Conservation (phyloP, 2,888 invertebrate species). For the Trachelus tabidus region DNA sequence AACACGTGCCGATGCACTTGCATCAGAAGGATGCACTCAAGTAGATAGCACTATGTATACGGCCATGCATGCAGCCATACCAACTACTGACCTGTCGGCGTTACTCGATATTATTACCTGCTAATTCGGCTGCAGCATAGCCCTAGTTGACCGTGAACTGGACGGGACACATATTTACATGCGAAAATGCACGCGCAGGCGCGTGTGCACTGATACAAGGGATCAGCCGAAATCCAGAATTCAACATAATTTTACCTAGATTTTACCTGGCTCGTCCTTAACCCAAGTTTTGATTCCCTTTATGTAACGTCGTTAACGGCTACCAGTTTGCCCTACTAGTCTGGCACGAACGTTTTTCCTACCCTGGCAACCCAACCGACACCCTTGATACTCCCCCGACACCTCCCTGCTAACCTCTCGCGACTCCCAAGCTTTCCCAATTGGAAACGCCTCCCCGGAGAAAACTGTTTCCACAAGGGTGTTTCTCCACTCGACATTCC, state of each 20-base stretch:
- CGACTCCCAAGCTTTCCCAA: slow-evolving; percentile 17
- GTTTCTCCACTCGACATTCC: not conserved
- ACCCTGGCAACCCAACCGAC: slow-evolving; percentile 14
- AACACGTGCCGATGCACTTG: not conserved
- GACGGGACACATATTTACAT: not conserved
- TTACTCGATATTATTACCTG: slow-evolving; percentile 52
- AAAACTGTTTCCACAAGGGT: not conserved
- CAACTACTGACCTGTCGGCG: slow-evolving; percentile 25
- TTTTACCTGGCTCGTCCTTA: not conserved
- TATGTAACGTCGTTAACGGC: not conserved
- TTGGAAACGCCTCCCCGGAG: not conserved
- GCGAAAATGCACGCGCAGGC: not conserved
- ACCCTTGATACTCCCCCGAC: slow-evolving; percentile 9
- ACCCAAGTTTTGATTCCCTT: not conserved
- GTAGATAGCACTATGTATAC: not conserved
- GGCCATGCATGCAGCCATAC: not conserved
- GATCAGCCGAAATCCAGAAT: not conserved
- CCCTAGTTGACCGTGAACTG: not conserved
- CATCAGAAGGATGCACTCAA: not conserved
- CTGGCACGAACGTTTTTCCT: slow-evolving; percentile 6
- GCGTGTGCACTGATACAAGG: not conserved
- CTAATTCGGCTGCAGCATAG: slow-evolving; percentile 36
- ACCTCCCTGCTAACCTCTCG: not conserved
- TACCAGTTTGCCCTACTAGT: not conserved
- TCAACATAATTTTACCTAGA: not conserved